These are phyloP conservation scores for Eilema griseolum DNA, from an alignment of 2,888 invertebrate genomes.

Conservation along the genomic window DNA sequence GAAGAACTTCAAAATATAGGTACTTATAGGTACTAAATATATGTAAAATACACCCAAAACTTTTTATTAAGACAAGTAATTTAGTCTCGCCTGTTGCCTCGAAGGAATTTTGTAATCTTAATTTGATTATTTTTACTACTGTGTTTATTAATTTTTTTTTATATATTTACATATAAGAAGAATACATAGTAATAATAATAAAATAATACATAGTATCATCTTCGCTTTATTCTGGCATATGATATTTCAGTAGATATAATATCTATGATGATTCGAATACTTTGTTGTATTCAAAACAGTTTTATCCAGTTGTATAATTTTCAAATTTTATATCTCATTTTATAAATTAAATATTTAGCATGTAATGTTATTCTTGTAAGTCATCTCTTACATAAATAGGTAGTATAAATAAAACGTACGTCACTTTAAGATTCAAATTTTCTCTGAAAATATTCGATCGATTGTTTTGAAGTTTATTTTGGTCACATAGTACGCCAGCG, in stretches of 20 bases:
- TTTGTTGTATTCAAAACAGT: not conserved
- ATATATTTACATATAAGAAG: not conserved
- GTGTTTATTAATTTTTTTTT: not conserved
- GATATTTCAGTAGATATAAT: not conserved
- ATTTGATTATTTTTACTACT: not conserved
- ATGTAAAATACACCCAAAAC: not conserved
- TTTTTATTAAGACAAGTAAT: not conserved
- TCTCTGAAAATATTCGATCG: not conserved
- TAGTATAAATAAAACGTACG: not conserved
- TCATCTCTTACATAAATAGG: not conserved
- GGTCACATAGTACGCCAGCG: not conserved
- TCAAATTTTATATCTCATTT: not conserved
- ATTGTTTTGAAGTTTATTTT: not conserved
- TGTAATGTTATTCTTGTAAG: not conserved
- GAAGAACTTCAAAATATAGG: not conserved
- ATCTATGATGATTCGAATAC: not conserved
- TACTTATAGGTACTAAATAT: not conserved
- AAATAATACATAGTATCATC: not conserved
- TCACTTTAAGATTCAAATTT: not conserved
- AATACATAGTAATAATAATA: not conserved
- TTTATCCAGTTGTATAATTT: constrained; percentile 5
- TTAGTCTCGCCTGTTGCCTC: not conserved
- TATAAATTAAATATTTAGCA: not conserved
- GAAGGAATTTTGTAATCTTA: not conserved
- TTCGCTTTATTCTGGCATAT: not conserved